Base-by-base conservation (phyloP, 1,140 invertebrate genomes). In the Pogonomyrmex californicus region DNA sequence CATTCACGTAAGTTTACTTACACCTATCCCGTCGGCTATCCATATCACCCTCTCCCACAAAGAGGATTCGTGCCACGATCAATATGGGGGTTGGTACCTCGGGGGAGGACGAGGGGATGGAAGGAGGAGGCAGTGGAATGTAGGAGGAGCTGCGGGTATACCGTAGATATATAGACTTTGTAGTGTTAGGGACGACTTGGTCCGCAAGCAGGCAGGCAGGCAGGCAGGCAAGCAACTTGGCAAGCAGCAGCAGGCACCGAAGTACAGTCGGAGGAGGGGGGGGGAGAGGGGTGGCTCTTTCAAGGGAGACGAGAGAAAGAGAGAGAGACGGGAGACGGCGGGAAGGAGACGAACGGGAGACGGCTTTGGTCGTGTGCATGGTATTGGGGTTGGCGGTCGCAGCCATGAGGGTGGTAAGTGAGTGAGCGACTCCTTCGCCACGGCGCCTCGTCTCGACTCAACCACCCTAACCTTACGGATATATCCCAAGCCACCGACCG, bases 381-480 rank as follows among this genome's bases (percentile, higher is more conserved):
- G 87, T 92, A 93, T 93, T 91, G 92, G 92, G 92, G 91, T 92
- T 91, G 92, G 91, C 85, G 93, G 92, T 93, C 88, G 92, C 91
- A 93, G 91, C 93, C 89, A 93, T 88, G 92, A 94, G 94, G 93
- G 94, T 94, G 93, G 93, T 94, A 95, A 94, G 94, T 94, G 93
- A 94, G 94, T 94, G 94, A 94, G 92, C 93, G 93, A 94, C 94
- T 94, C 94, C 93, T 94, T 94, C 92, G 92, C 92, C 91, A 89
- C 93, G 91, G 90, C 93, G 91, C 91, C 91, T 91, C 89, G 87
- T 90, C 86, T 89, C 90, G 47, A 85, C 91, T 81, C 86, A 68
- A 86, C 87, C 78, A 90, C 86, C 86, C 86, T 86, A 83, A 88
- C 87, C 87, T 88, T 87, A 87, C 88, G 88, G 88, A 90, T 91